phyloP scores from a whole-genome alignment of 2,888 invertebrate genomes.

The Micoletzkya japonica region DNA sequence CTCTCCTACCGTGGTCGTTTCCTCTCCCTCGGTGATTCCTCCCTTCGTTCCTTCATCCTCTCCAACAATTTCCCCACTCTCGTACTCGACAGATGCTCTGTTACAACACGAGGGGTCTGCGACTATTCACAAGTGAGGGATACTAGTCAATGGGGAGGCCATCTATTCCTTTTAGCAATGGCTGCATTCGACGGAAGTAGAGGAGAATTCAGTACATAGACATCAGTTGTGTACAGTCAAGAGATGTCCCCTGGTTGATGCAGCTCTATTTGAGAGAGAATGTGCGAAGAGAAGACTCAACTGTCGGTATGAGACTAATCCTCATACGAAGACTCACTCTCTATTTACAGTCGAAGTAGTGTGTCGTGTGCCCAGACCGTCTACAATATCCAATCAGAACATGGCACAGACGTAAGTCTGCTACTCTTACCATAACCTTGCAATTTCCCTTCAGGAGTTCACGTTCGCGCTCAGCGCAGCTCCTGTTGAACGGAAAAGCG shows the following conservation, averaged over 20 bases:
- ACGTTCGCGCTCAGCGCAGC: slow-evolving; percentile 20
- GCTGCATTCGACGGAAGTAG: slow-evolving; percentile 10
- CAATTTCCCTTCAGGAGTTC: slow-evolving; percentile 19
- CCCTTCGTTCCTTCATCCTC: slow-evolving; percentile 15
- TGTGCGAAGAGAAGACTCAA: slow-evolving; percentile 20
- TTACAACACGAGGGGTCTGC: slow-evolving; percentile 20
- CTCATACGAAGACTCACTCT: not conserved
- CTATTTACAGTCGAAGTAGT: slow-evolving; percentile 10
- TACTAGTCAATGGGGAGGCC: not conserved
- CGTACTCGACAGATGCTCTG: slow-evolving; percentile 23
- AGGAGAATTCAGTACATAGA: slow-evolving; percentile 23
- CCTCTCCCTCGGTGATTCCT: slow-evolving; percentile 5
- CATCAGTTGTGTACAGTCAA: slow-evolving; percentile 26
- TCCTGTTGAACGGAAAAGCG: slow-evolving; percentile 15
- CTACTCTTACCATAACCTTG: not conserved
- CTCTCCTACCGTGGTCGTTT: not conserved
- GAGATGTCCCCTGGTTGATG: slow-evolving; percentile 22
- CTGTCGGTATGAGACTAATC: slow-evolving; percentile 1
- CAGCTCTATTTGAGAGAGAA: slow-evolving; percentile 8
- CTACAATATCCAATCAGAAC: slow-evolving; percentile 26
- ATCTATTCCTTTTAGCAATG: slow-evolving; percentile 7
- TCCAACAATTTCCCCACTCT: slow-evolving; percentile 25
- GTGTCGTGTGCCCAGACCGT: slow-evolving; percentile 8
- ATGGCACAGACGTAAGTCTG: slow-evolving; percentile 14
- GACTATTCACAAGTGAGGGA: slow-evolving; percentile 20